Conservation (phyloP, 1,140 invertebrate genomes). For the Gryllus bimaculatus region DNA sequence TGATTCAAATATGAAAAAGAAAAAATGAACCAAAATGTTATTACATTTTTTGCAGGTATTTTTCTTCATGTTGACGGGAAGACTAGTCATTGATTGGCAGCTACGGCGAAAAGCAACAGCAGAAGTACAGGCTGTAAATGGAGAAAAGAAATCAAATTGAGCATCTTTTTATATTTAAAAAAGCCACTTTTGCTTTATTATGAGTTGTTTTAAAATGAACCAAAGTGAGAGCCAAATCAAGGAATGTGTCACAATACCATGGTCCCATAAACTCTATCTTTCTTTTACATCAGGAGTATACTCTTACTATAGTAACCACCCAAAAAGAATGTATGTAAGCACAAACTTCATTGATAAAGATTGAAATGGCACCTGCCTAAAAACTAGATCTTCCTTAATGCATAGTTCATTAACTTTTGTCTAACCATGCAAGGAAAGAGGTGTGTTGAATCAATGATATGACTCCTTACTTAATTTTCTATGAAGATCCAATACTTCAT, state of each 20-base stretch:
- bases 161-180: neutral
- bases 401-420: neutral
- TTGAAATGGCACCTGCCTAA: too few relatives aligned
- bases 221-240: neutral
- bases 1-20: neutral
- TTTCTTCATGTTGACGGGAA: conserved; percentile 87
- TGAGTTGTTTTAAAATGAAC: neutral
- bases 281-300: neutral
- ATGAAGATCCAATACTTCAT: too few relatives aligned
- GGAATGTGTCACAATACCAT: neutral
- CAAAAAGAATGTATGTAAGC: neutral
- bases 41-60: conserved; percentile 52
- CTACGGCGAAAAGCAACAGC: conserved; percentile 35
- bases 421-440: neutral
- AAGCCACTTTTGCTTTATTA: neutral
- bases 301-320: neutral
- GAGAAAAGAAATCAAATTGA: conserved; percentile 28
- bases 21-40: neutral
- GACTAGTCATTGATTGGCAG: conserved; percentile 71
- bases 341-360: too few relatives aligned
- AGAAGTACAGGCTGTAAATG: conserved; percentile 36
- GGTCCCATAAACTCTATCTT: neutral
- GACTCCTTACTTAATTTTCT: neutral
- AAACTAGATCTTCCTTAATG: neutral
- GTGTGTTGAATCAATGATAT: neutral